Conservation (phyloP, 2,797 vertebrate species). For the Diplodus sargus region DNA sequence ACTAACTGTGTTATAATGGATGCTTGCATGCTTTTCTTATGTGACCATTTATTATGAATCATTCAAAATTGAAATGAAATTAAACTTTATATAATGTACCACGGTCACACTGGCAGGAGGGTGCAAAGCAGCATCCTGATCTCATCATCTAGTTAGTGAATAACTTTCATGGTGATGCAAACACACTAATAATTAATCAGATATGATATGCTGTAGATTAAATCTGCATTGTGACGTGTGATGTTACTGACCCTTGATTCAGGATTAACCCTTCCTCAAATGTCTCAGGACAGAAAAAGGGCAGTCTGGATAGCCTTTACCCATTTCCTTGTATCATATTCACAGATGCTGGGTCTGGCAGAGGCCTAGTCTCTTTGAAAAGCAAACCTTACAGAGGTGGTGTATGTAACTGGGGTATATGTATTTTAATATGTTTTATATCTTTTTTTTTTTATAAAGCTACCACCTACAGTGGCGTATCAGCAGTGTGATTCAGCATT, state of each 20-base stretch:
- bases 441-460: constrained; percentile 58
- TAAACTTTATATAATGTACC: constrained; percentile 1
- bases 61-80: constrained; percentile 35
- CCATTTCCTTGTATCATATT: constrained; percentile 73
- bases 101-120: constrained; percentile 28
- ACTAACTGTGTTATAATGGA: constrained; percentile 34
- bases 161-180: constrained; percentile 37
- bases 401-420: constrained; percentile 51
- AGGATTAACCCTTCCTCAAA: constrained; percentile 60
- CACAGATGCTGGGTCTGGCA: constrained; percentile 70
- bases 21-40: constrained; percentile 29
- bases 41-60: constrained; percentile 27
- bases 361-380: constrained; percentile 67
- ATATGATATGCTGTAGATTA: constrained; percentile 41
- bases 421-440: constrained; percentile 70
- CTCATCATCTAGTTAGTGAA: constrained; percentile 36
- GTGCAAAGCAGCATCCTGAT: constrained; percentile 34
- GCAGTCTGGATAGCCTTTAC: constrained; percentile 45
- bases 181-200: constrained; percentile 17
- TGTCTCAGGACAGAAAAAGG: constrained; percentile 62
- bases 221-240: constrained; percentile 40
- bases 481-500: constrained; percentile 55
- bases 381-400: constrained; percentile 71
- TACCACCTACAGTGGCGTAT: constrained; percentile 47
- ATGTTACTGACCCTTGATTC: constrained; percentile 55